Conservation (phyloP, 2,888 invertebrate species). For the Hirtodrosophila cameraria region DNA sequence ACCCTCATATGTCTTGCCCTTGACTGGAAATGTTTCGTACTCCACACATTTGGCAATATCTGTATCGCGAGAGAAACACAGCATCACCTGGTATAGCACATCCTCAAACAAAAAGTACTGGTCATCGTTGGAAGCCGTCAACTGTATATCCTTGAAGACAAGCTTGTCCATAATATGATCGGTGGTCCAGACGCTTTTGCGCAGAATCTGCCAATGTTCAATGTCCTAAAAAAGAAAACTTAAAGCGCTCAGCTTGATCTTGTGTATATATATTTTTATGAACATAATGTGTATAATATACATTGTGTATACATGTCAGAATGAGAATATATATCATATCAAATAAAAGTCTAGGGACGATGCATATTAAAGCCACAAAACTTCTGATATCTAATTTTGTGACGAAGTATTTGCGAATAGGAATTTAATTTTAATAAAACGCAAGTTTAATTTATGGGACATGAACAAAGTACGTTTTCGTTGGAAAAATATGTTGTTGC, state of each 20-base stretch:
- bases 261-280: too few species aligned
- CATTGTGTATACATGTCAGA: too few species aligned
- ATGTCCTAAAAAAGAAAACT: slow-evolving; percentile 85
- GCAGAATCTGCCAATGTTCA: slow-evolving; percentile 91
- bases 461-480: too few species aligned
- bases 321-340: too few species aligned
- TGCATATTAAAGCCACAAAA: too few species aligned
- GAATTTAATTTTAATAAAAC: too few species aligned
- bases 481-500: too few species aligned
- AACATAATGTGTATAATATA: too few species aligned
- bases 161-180: slow-evolving; percentile 97
- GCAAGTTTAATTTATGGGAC: too few species aligned
- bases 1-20: slow-evolving; percentile 83
- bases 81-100: slow-evolving; percentile 95
- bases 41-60: slow-evolving; percentile 90
- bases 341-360: too few species aligned
- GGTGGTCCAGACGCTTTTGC: slow-evolving; percentile 92
- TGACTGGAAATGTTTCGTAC: slow-evolving; percentile 83
- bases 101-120: slow-evolving; percentile 99
- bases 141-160: slow-evolving; percentile 97
- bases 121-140: slow-evolving; percentile 98
- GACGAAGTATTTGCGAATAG: too few species aligned
- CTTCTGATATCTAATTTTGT: too few species aligned
- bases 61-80: slow-evolving; percentile 96
- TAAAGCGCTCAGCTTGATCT: background rate